Evolutionary conservation across 2,113 vertebrate genomes (phyloP), one percentile per base, ranked within the genome.

Genomic region (Eudorcas thomsonii): DNA sequence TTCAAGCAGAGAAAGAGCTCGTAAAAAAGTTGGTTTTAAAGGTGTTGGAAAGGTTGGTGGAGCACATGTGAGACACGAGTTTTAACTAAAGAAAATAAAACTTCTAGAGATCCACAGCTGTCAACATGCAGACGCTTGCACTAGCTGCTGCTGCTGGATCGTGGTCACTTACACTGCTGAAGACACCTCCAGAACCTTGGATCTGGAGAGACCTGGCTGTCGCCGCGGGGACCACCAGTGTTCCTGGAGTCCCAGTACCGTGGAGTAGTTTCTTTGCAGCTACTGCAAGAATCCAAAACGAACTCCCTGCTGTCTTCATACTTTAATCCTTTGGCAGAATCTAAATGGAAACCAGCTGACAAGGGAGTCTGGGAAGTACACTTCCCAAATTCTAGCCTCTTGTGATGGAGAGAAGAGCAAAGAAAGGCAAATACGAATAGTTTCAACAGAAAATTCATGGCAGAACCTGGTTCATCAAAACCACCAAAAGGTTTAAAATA

Each of bases 121-220:
- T 23, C 17, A 12, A 43, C 5, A 33, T 1, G 30, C 21, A 23
- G 26, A 50, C 64, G 39, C 13, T 64, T 17, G 33, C 0, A 11
- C 21, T 3, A 2, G 7, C 17, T 95, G 6, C 0, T 10, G 6
- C 15, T 60, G 26, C 30, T 17, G 25, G 25, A 55, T 78, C 6
- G 1, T 30, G 30, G 13, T 30, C 2, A 14, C 10, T 74, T 2
- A 87, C 4, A 7, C 12, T 55, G n/a, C 12, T 39, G 33, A 48
- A 25, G 36, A 15, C 2, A 1, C 15, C 9, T 30, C 3, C 3
- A 4, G 6, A 33, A 0, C 11, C 10, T 19, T 28, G 16, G 30
- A 9, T 78, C 9, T 26, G 54, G 28, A 84, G 33, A 39, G 26
- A 28, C 33, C 8, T 16, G 9, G 6, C 45, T n/a, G 2, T 45